Evolutionary conservation across 1,140 invertebrate species (phyloP), one percentile per base, ranked within the genome.

Genomic region (Rhyacophila brunnea): DNA sequence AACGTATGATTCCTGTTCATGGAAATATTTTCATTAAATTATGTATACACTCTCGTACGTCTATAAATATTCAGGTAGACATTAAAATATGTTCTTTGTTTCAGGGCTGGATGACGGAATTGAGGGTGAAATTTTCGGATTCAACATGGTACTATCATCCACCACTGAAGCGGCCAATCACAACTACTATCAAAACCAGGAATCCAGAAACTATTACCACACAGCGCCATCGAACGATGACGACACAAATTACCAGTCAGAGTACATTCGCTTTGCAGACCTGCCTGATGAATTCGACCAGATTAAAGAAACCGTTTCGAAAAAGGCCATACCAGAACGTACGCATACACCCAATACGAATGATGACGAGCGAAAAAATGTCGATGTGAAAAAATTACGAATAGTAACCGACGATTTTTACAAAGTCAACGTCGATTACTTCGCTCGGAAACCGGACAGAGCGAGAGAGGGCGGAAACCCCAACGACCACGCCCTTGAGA

Each of bases 51-150:
- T n/a, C n/a, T n/a, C n/a, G n/a, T n/a, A n/a, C n/a, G n/a, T n/a
- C n/a, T n/a, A n/a, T n/a, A n/a, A n/a, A n/a, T n/a, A n/a, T n/a
- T n/a, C n/a, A n/a, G 32, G n/a, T n/a, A n/a, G n/a, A n/a, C n/a
- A n/a, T n/a, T n/a, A n/a, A n/a, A n/a, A n/a, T n/a, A n/a, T n/a
- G n/a, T n/a, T n/a, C n/a, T n/a, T 38, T 6, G 13, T 67, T 71
- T 35, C 61, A 77, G 74, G 83, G 11, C 67, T 81, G 17, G 81
- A 83, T 43, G 85, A 83, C 36, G 85, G 86, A 1, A 80, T 87
- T 43, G 85, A 87, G 71, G 86, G 86, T 3, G 78, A 85, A 58
- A 78, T 87, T 45, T 81, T 83, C 61, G 85, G 85, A n/a, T 85
- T 84, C 65, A 86, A 85, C 63, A 79, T 88, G 62, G 74, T 87